phyloP scores from a whole-genome alignment of 2,797 vertebrate genomes.

The Aldrovandia affinis region DNA sequence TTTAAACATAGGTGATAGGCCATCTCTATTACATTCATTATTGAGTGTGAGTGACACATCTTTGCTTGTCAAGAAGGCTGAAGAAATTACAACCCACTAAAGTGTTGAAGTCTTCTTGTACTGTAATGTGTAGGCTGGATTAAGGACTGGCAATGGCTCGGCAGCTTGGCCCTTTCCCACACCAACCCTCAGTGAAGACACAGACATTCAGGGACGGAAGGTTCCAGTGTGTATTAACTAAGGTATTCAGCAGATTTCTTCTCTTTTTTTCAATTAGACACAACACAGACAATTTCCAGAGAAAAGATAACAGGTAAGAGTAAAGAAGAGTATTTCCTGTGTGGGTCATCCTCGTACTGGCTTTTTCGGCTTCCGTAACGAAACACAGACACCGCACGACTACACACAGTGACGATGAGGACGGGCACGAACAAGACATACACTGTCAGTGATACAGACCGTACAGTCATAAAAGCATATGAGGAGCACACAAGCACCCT shows the following conservation, averaged over 20 bases:
- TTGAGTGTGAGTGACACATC: neutral
- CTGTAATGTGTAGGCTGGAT: neutral
- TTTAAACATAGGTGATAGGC: neutral
- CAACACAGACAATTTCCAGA: conserved; percentile 58
- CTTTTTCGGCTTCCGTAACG: conserved; percentile 18
- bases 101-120: neutral
- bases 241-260: conserved; percentile 72
- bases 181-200: neutral
- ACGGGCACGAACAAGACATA: conserved; percentile 41
- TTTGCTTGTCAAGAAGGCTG: neutral
- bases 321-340: conserved; percentile 47
- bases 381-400: conserved; percentile 44
- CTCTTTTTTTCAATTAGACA: conserved; percentile 48
- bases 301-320: conserved; percentile 68
- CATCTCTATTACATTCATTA: neutral
- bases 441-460: conserved; percentile 42
- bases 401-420: conserved; percentile 44
- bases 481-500: neutral
- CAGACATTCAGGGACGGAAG: conserved; percentile 37
- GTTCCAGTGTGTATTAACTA: conserved; percentile 76
- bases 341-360: conserved; percentile 45
- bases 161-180: neutral
- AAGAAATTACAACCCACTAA: neutral
- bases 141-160: neutral
- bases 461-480: conserved; percentile 46